Conservation (phyloP, 2,888 invertebrate genomes). For the Acrobeloides nanus region DNA sequence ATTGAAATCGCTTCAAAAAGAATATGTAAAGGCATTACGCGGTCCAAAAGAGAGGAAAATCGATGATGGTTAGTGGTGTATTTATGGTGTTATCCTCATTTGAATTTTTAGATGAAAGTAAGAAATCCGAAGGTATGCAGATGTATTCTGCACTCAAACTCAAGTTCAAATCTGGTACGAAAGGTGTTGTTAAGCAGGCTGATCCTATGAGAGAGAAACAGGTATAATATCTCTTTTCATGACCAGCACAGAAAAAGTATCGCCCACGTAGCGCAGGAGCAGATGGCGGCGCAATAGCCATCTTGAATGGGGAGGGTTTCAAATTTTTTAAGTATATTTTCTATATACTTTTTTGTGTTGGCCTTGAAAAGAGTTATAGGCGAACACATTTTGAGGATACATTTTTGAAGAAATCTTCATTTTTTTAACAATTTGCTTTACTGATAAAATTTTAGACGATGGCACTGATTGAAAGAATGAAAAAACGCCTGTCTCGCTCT, state of each 20-base stretch:
- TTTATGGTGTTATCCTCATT: background rate
- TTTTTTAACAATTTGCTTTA: slow-evolving; percentile 4
- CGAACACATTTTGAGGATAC: too few relatives aligned
- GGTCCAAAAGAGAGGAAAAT: slow-evolving; percentile 32
- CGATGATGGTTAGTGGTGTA: background rate
- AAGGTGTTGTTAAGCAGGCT: slow-evolving; percentile 36
- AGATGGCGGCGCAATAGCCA: too few relatives aligned
- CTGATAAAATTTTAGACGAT: slow-evolving; percentile 63
- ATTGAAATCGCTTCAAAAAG: slow-evolving; percentile 35
- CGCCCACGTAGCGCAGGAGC: too few relatives aligned
- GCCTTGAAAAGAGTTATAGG: too few relatives aligned
- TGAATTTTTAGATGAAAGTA: slow-evolving; percentile 26
- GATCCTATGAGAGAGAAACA: slow-evolving; percentile 43
- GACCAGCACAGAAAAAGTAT: too few relatives aligned
- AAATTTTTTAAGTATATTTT: too few relatives aligned
- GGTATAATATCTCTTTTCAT: slow-evolving; percentile 13
- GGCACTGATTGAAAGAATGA: slow-evolving; percentile 62
- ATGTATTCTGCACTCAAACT: slow-evolving; percentile 36
- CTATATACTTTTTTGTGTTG: too few relatives aligned
- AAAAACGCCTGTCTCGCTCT: slow-evolving; percentile 25
- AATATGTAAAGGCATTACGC: slow-evolving; percentile 47
- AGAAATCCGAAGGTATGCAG: slow-evolving; percentile 38
- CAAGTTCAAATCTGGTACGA: slow-evolving; percentile 36
- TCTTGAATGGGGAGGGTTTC: too few relatives aligned
- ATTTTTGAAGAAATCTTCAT: slow-evolving; percentile 5